Conservation (phyloP, 2,888 invertebrate genomes). For the Steinernema hermaphroditum region DNA sequence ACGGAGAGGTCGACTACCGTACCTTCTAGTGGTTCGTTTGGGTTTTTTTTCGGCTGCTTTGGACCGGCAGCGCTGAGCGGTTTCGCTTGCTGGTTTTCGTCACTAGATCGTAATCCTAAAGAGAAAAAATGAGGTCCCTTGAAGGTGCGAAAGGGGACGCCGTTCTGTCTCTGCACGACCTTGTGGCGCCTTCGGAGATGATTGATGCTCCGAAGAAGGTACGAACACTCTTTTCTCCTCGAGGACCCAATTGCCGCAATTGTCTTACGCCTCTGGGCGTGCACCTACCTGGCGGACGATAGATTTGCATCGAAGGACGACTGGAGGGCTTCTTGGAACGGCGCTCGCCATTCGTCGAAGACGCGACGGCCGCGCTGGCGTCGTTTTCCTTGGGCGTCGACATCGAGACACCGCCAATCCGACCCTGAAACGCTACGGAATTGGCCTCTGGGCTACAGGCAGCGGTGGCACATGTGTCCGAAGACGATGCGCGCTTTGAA, state of each 20-base stretch:
- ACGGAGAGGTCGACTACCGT: background rate
- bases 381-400: slow-evolving; percentile 11
- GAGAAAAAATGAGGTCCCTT: no score
- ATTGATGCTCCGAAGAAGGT: slow-evolving; percentile 15
- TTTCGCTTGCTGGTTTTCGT: slow-evolving; percentile 34
- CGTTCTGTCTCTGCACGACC: background rate
- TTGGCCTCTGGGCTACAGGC: no score
- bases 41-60: slow-evolving; percentile 45
- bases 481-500: background rate
- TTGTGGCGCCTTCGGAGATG: background rate
- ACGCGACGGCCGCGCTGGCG: background rate
- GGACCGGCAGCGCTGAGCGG: slow-evolving; percentile 54
- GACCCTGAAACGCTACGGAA: background rate
- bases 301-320: slow-evolving; percentile 59
- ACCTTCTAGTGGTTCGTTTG: slow-evolving; percentile 15
- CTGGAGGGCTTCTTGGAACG: slow-evolving; percentile 47
- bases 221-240: slow-evolving; percentile 2
- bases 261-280: no score
- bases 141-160: background rate
- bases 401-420: slow-evolving; percentile 8
- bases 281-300: slow-evolving; percentile 57
- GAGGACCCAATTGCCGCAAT: background rate
- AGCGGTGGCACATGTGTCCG: background rate
- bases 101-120: slow-evolving; percentile 28
- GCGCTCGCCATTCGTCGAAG: slow-evolving; percentile 13